phyloP scores from a whole-genome alignment of 2,888 invertebrate genomes.

The Acrocyrtus sp. region DNA sequence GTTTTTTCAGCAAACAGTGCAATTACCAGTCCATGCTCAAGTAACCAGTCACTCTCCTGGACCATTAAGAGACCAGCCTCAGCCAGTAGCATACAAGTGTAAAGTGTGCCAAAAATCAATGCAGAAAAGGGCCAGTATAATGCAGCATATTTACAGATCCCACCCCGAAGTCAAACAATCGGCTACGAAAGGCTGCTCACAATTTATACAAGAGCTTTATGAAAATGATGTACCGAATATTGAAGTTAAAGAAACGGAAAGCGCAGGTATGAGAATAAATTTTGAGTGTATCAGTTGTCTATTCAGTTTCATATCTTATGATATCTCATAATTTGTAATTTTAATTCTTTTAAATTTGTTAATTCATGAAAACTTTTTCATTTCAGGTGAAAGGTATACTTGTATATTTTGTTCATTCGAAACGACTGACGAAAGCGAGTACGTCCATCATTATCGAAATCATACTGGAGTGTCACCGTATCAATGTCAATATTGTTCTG shows the following conservation, averaged over 20 bases:
- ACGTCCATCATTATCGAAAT: conserved; percentile 18
- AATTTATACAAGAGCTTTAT: too few relatives aligned
- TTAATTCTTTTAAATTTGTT: too few relatives aligned
- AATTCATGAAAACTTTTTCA: conserved; percentile 7
- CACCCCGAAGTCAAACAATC: conserved; percentile 14
- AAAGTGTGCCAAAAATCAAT: conserved; percentile 10
- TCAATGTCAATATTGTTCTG: conserved; percentile 32
- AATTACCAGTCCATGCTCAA: too few relatives aligned
- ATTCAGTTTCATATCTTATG: too few relatives aligned
- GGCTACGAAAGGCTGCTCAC: too few relatives aligned
- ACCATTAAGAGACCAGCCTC: too few relatives aligned
- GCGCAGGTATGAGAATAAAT: too few relatives aligned
- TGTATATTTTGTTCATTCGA: conserved; percentile 14
- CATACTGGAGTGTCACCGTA: conserved; percentile 29
- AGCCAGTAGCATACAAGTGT: conserved; percentile 14
- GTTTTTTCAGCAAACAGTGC: too few relatives aligned
- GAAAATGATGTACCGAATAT: too few relatives aligned
- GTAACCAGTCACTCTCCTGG: neutral
- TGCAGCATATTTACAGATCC: neutral
- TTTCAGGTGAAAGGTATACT: conserved; percentile 14
- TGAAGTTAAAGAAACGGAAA: too few relatives aligned
- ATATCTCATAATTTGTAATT: too few relatives aligned
- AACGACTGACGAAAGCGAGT: conserved; percentile 20
- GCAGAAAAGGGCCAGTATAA: neutral
- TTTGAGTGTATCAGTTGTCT: too few relatives aligned